Base-by-base conservation (phyloP, 2,113 vertebrate species). In the Melanostigma gelatinosum region DNA sequence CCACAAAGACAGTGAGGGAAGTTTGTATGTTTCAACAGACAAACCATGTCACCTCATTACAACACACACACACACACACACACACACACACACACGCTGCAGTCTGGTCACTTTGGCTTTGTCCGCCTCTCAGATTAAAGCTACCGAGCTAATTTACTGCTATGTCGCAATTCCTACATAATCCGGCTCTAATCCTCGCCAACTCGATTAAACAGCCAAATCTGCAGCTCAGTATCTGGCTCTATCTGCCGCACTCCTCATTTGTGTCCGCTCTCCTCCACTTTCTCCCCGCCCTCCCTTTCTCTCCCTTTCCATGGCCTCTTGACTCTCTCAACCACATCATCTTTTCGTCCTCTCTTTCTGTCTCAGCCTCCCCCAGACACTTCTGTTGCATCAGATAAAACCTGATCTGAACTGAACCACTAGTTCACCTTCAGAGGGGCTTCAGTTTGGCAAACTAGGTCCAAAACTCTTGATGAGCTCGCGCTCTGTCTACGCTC, bases 161-260 rank as follows among this genome's bases (percentile, higher is more conserved):
- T 92, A 77, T 91, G 91, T 92, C 72, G 68, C 90, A 86, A 94
- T 92, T 93, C 92, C 88, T 70, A 36, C 85, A 91, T 95, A 95
- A 94, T 96, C 95, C 94, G n/a, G 18, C 82, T 79, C 83, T 95
- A 95, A 95, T 95, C 94, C 94, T 90, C 78, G 40, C 82, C 79
- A 87, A 83, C 91, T 91, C 88, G 85, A 94, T 95, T 94, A 95
- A 93, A 93, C 84, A 88, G 85, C 60, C 87, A 94, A 92, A 94
- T 95, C 93, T 91, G 74, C 75, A 78, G 90, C 89, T 86, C 85
- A 86, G 90, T 87, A 93, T 93, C 92, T 86, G 83, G 62, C 84
- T 65, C 75, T 86, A 85, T 93, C 89, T 90, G 76, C 71, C 65
- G 29, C 79, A 64, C 78, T 85, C 87, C 72, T 87, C 88, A 77